Evolutionary conservation across 2,888 invertebrate genomes (phyloP), one percentile per base, ranked within the genome.

Genomic region (Pammene aurita): DNA sequence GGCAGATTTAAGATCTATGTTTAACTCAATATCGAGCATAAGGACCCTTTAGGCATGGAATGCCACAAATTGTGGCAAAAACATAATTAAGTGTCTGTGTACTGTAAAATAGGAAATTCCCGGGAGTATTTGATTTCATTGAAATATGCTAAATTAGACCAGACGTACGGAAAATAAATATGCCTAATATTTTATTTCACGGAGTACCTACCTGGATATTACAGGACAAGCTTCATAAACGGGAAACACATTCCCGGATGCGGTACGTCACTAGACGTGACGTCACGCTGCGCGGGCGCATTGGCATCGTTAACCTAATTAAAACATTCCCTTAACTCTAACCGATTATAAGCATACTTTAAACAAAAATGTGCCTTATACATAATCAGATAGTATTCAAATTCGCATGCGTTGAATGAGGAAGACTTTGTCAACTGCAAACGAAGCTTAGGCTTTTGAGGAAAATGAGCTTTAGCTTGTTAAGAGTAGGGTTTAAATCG

Each of bases 281-380:
- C 78, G 76, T 79, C 78, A 80, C 80, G 80, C 80, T 75, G 78
- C 76, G 74, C 73, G 71, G 67, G 60, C 66, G 69, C 71, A 68
- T 71, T 60, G 63, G n/a, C 67, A 79, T 81, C 84, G 81, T 82
- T 84, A 84, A 79, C 84, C 86, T 84, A 88, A 89, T 89, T 89
- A 87, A 88, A 87, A 87, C 83, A 87, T 88, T 87, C 87, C 79
- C 76, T 73, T 57, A 70, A 75, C 70, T 50, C 73, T 76, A 77
- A 75, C 50, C 41, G 77, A 77, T 78, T 80, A 79, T 70, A 66
- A 72, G 58, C 16, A 11, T 70, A 66, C 66, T 14, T 0, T 7
- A 41, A 26, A 7, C 7, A 11, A 56, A 62, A 50, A 9, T 34
- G 0, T 9, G n/a, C 46, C 5, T 14, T 48, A 26, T 16, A 1